Conservation (phyloP, 1,140 invertebrate genomes). For the Zaprionus ornatus region DNA sequence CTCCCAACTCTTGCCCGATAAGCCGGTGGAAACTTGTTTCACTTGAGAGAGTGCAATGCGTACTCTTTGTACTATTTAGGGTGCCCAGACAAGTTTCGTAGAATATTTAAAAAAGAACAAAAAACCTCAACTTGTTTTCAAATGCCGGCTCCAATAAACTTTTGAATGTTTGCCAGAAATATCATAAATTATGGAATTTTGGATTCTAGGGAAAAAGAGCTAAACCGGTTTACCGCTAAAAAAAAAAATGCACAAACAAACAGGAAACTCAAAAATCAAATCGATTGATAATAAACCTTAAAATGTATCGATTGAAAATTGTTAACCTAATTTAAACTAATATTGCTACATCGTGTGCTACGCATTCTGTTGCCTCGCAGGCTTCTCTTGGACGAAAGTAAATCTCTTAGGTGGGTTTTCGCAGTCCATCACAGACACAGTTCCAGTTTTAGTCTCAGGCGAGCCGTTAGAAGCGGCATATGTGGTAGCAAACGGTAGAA, state of each 20-base stretch:
- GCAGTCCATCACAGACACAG: not conserved
- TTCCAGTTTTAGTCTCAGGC: not conserved
- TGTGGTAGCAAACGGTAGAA: not conserved
- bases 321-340: not conserved
- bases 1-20: conserved; percentile 15
- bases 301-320: conserved; percentile 7
- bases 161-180: conserved; percentile 63
- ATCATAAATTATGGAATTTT: conserved; percentile 71
- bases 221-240: conserved; percentile 54
- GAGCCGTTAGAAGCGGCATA: conserved; percentile 1
- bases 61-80: not conserved
- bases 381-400: not conserved
- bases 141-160: conserved; percentile 50
- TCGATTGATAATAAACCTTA: not conserved
- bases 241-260: conserved; percentile 65
- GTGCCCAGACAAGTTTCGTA: not conserved
- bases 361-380: not conserved
- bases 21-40: conserved; percentile 31
- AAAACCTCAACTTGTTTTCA: conserved; percentile 39
- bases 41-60: not conserved
- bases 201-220: conserved; percentile 15
- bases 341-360: not conserved
- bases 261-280: conserved; percentile 48
- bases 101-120: conserved; percentile 13
- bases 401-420: not conserved